phyloP scores from a whole-genome alignment of 2,113 vertebrate species.

The Xenotilapia flavipinnis region DNA sequence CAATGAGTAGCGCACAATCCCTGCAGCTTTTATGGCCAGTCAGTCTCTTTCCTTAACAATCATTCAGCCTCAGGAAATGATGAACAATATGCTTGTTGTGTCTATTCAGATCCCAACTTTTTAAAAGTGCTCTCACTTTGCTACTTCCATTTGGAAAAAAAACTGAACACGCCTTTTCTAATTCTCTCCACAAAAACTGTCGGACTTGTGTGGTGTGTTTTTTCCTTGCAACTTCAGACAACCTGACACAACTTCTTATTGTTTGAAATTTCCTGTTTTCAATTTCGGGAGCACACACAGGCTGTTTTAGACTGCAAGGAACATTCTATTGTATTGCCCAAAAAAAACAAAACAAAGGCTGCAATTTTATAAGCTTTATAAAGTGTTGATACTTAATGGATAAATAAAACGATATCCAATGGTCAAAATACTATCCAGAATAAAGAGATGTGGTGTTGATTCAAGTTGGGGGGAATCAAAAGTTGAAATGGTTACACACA shows the following conservation, averaged over 20 bases:
- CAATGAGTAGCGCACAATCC: neutral
- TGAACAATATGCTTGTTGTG: constrained; percentile 73
- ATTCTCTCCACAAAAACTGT: constrained; percentile 19
- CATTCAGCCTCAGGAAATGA: constrained; percentile 56
- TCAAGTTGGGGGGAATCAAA: neutral
- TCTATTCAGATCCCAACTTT: constrained; percentile 48
- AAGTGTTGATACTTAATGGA: neutral
- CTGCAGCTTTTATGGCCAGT: constrained; percentile 15
- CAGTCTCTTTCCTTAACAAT: neutral
- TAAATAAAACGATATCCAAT: neutral
- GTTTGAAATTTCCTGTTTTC: constrained; percentile 75
- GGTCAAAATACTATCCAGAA: neutral
- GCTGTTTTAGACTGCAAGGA: constrained; percentile 16
- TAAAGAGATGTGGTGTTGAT: neutral
- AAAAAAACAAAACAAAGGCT: neutral
- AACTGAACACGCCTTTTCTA: constrained; percentile 6
- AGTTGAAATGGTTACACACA: neutral
- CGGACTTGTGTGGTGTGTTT: constrained; percentile 48
- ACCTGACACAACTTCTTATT: constrained; percentile 65
- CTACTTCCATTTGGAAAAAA: neutral
- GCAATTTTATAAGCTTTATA: neutral
- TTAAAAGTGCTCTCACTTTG: neutral
- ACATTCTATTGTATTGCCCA: neutral
- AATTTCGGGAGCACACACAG: constrained; percentile 2
- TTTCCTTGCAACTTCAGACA: constrained; percentile 54